phyloP scores from a whole-genome alignment of 1,140 invertebrate genomes.

The Drosophila nigromelanica region DNA sequence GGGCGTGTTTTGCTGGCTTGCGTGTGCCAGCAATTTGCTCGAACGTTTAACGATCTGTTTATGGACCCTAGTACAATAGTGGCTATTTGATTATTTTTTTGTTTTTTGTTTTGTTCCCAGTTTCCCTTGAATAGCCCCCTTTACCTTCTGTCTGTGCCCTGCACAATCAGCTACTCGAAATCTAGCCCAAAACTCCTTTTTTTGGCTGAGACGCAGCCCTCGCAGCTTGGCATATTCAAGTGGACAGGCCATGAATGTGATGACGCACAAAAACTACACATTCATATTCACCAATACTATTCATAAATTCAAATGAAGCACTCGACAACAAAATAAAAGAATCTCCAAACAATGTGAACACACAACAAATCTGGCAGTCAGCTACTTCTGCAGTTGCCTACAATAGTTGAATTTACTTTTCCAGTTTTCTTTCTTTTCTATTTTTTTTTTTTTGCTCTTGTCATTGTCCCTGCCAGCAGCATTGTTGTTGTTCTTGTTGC shows the following conservation, averaged over 20 bases:
- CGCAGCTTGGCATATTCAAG: constrained; percentile 56
- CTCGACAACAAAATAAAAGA: constrained; percentile 47
- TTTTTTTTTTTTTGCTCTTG: constrained; percentile 53
- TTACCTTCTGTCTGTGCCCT: constrained; percentile 9
- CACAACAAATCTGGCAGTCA: constrained; percentile 5
- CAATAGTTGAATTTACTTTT: constrained; percentile 31
- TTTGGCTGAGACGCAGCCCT: not conserved
- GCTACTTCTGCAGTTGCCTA: constrained; percentile 26
- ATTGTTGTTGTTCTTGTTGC: constrained; percentile 22
- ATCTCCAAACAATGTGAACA: constrained; percentile 45
- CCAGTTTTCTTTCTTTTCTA: constrained; percentile 2
- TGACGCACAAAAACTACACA: constrained; percentile 20
- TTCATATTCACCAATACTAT: constrained; percentile 47
- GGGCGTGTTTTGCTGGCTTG: constrained; percentile 50
- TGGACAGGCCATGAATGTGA: constrained; percentile 54
- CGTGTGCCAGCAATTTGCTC: constrained; percentile 74
- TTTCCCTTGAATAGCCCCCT: not conserved
- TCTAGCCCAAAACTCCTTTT: constrained; percentile 36
- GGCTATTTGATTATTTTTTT: not conserved
- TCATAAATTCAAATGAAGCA: constrained; percentile 80
- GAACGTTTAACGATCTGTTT: constrained; percentile 78
- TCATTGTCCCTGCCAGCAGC: constrained; percentile 60
- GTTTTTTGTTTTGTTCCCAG: not conserved
- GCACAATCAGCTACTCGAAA: constrained; percentile 65
- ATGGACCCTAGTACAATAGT: constrained; percentile 45